Percentiles rank a stretch among this genome's conserved stretches.
Evolutionary conservation across 2,113 vertebrate species (phyloP).

Genomic region (Ascaphus truei): DNA sequence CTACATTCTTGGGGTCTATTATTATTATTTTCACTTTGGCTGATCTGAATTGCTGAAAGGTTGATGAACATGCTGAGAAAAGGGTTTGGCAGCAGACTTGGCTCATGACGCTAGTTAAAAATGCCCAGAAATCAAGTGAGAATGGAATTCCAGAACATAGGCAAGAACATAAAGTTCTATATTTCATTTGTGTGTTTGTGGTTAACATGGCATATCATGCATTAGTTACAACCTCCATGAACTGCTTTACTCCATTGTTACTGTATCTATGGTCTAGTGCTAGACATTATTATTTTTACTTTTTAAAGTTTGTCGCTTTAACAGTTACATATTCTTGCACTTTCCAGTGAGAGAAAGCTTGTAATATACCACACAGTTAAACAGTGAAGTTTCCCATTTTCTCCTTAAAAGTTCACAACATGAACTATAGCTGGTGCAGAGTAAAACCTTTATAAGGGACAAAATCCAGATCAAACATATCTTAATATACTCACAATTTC

Average conservation of each 20-base stretch:
- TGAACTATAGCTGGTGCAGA: no score
- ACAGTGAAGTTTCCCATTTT: neutral
- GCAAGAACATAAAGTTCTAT: slow-evolving; percentile 20
- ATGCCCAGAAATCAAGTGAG: slow-evolving; percentile 26
- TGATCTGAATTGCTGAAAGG: slow-evolving; percentile 28
- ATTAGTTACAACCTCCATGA: neutral
- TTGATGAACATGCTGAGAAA: slow-evolving; percentile 35
- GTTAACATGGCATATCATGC: neutral
- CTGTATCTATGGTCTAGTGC: no score
- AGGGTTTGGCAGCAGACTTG: slow-evolving; percentile 15
- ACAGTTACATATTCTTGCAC: no score
- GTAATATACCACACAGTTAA: neutral
- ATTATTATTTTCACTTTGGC: slow-evolving; percentile 32
- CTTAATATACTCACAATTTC: no score
- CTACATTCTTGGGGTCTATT: slow-evolving; percentile 18
- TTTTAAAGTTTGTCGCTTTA: neutral
- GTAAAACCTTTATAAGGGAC: no score
- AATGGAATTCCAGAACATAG: slow-evolving; percentile 23
- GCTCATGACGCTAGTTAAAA: neutral
- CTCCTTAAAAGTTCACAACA: no score
- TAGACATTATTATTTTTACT: neutral
- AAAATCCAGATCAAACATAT: no score
- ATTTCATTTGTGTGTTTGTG: neutral
- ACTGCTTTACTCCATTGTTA: neutral
- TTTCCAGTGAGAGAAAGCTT: no score